Conservation (phyloP, 2,888 invertebrate species). For the Notodonta dromedarius region DNA sequence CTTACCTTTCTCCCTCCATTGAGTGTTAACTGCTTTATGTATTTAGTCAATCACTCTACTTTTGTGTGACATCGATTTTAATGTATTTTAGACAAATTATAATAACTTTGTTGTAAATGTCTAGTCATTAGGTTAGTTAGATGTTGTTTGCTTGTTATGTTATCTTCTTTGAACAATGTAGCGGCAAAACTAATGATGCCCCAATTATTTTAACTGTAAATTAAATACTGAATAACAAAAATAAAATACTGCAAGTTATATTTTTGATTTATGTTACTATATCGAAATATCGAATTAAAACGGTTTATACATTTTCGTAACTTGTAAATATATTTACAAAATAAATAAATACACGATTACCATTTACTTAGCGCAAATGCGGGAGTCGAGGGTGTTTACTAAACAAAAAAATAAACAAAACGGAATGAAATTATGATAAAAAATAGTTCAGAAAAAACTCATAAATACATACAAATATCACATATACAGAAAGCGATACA, state of each 20-base stretch:
- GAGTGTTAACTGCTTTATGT: not conserved
- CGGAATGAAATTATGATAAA: conserved; percentile 60
- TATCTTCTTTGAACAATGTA: not conserved
- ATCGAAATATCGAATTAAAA: conserved; percentile 10
- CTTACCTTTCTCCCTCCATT: not conserved
- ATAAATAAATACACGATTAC: conserved; percentile 67
- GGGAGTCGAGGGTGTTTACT: conserved; percentile 37
- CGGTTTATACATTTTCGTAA: conserved; percentile 11
- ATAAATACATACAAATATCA: conserved; percentile 46
- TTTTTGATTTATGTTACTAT: conserved; percentile 1
- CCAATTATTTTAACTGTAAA: conserved; percentile 1
- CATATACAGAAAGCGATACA: conserved; percentile 32
- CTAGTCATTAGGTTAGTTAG: conserved; percentile 8
- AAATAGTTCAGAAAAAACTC: conserved; percentile 39
- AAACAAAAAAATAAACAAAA: conserved; percentile 40
- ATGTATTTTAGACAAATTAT: conserved; percentile 2
- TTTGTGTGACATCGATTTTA: not conserved
- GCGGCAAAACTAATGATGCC: not conserved
- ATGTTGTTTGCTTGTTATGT: not conserved
- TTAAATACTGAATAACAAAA: conserved; percentile 4
- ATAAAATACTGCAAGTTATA: conserved; percentile 2
- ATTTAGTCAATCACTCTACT: not conserved
- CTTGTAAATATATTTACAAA: conserved; percentile 64
- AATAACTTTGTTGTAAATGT: conserved; percentile 6
- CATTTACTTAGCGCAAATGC: conserved; percentile 65